Percentiles rank a stretch among this genome's conserved stretches.
phyloP scores from a whole-genome alignment of 2,113 vertebrate genomes.

The Egretta garzetta region DNA sequence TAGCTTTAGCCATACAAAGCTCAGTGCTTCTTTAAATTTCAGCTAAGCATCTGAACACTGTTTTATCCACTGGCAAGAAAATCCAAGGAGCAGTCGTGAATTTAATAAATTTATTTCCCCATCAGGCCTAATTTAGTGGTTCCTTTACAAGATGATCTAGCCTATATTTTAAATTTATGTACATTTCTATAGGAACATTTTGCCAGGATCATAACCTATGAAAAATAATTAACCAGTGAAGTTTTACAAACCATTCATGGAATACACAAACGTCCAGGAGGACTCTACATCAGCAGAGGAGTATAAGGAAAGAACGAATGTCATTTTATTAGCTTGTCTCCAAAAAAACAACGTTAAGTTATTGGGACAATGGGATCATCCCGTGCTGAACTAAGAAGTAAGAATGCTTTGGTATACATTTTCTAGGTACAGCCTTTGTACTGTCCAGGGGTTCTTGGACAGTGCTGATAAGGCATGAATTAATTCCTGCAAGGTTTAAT shows the following conservation, averaged over 20 bases:
- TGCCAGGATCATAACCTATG: not conserved
- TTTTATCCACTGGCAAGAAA: not conserved
- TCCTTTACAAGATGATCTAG: not conserved
- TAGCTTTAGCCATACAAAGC: not conserved
- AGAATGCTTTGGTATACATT: not conserved
- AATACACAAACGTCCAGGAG: fast-evolving
- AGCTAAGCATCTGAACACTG: not conserved
- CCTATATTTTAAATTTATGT: not conserved
- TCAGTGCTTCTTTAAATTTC: not conserved
- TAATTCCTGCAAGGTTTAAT: not conserved
- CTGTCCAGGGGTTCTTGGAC: not conserved
- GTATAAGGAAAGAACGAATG: not conserved
- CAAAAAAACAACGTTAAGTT: not conserved
- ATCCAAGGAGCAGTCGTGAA: not conserved
- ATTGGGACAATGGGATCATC: not conserved
- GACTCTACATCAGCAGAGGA: fast-evolving
- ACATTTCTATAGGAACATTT: not conserved
- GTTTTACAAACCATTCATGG: not conserved
- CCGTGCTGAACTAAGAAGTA: not conserved
- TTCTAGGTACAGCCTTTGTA: not conserved
- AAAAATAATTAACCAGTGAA: not conserved
- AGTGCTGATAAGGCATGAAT: not conserved
- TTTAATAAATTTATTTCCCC: not conserved
- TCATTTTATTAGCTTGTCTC: not conserved
- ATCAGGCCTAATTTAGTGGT: not conserved